Percentiles rank a stretch among this genome's conserved stretches.
phyloP scores from a whole-genome alignment of 1,140 invertebrate genomes.

The Calephelis nemesis region DNA sequence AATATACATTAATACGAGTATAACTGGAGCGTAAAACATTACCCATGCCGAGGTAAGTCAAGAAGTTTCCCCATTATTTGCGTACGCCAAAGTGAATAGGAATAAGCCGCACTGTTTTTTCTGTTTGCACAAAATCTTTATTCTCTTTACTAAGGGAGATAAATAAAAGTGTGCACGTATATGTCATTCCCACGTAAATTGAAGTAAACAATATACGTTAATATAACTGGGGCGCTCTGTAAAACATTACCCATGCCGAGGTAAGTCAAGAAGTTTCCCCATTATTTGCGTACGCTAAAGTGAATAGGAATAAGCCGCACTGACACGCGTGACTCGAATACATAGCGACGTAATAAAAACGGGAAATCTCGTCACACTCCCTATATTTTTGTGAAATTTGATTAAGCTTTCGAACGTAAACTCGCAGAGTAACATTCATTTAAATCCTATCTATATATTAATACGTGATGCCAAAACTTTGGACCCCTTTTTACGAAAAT shows the following conservation, averaged over 20 bases:
- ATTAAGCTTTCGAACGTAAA: not conserved
- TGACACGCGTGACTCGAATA: constrained; percentile 61
- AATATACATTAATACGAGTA: not conserved
- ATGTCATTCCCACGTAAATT: no score
- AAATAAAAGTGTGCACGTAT: no score
- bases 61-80: constrained; percentile 64
- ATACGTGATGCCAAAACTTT: no score
- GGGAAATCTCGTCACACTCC: constrained; percentile 27
- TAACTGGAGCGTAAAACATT: constrained; percentile 14
- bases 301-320: constrained; percentile 63
- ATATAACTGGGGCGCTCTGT: constrained; percentile 1
- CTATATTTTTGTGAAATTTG: constrained; percentile 8
- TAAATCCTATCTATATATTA: not conserved
- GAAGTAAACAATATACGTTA: not conserved
- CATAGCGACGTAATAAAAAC: constrained; percentile 43
- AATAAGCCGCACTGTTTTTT: constrained; percentile 60
- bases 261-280: constrained; percentile 48
- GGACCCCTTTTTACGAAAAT: no score
- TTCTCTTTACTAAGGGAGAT: no score
- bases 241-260: constrained; percentile 21
- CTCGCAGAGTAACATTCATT: not conserved
- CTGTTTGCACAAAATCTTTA: no score
- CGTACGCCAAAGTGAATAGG: constrained; percentile 53
- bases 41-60: constrained; percentile 28
- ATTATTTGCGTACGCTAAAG: constrained; percentile 60